Evolutionary conservation across 2,113 vertebrate species (phyloP).

Genomic region (Boulengeromyrus knoepffleri): DNA sequence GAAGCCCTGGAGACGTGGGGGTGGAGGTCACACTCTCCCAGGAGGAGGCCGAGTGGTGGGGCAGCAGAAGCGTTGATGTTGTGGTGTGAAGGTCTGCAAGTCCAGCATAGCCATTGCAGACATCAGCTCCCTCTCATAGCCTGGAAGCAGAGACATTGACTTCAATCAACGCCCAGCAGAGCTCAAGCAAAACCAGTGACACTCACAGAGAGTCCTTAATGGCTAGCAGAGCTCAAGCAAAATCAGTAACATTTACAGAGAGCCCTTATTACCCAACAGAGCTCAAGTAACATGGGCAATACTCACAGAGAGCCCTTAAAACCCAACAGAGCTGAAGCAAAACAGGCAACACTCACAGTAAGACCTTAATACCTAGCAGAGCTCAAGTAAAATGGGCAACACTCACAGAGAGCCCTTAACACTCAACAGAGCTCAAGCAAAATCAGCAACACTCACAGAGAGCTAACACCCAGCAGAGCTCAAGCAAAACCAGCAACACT

Average conservation of each 20-base stretch:
- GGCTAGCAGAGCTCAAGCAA: background rate
- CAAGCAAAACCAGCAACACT: background rate
- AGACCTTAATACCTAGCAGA: background rate
- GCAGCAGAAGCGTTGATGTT: conserved; percentile 41
- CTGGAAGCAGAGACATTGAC: conserved; percentile 28
- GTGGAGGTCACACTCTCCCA: conserved; percentile 35
- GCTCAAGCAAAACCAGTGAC: background rate
- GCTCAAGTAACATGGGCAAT: background rate
- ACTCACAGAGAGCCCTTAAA: background rate
- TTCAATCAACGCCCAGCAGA: background rate
- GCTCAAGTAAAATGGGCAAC: background rate
- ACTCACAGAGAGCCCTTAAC: background rate
- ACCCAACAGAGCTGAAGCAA: background rate
- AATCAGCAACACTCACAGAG: background rate
- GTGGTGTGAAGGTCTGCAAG: conserved; percentile 46
- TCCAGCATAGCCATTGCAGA: conserved; percentile 57
- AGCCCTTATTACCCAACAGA: background rate
- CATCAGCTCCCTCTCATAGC: conserved; percentile 53
- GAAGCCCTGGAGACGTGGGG: conserved; percentile 43
- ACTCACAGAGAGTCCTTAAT: background rate
- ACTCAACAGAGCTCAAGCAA: too few species aligned
- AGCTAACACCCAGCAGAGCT: background rate
- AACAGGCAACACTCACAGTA: background rate
- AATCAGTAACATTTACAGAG: background rate
- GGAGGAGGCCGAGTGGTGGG: conserved; percentile 37